Evolutionary conservation across 2,113 vertebrate genomes (phyloP), one percentile per base, ranked within the genome.

Genomic region (Muntiacus reevesi): DNA sequence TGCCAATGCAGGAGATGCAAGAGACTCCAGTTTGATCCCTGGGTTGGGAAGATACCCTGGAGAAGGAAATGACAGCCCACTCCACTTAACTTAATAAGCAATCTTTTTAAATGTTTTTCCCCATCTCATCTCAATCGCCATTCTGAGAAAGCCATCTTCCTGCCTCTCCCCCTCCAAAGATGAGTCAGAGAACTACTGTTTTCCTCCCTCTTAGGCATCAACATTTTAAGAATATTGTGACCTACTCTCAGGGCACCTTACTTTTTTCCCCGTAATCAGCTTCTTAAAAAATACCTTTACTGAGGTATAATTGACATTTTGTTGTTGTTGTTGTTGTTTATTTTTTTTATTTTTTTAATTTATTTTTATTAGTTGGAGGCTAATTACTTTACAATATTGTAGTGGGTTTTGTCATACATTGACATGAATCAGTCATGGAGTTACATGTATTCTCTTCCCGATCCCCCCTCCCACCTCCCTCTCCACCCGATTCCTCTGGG

Each of bases 121-220:
- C 43, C 57, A 25, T 25, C 21, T 52, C 52, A 55, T 25, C 16
- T 52, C 67, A 74, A 28, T 1, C 17, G 10, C 30, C 13, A 33
- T 57, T 82, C 36, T 50, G 79, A 87, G 15, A 59, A 64, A 60
- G 33, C 16, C 30, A 3, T 91, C 30, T 52, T 96, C 81, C 59
- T 52, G 21, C 52, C 60, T 87, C 50, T 71, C 27, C 11, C 4
- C 4, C 5, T 54, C 27, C 30, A 85, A 81, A 93, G 10, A 78
- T 87, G 59, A 95, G 11, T 62, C 30, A 78, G 40, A 67, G 71
- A 96, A 52, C 52, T 33, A 50, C 55, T 21, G 23, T 36, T 92
- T 92, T 90, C 21, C 52, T 93, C 50, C 54, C 74, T 82, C 25
- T 83, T 88, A 59, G 28, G 52, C 36, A 43, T 60, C 82, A 93